A percentile compares a stretch with the other conserved stretches of the same genome.
These are phyloP conservation scores for Acronicta psi DNA, from an alignment of 2,888 invertebrate species.

Conservation along the genomic window DNA sequence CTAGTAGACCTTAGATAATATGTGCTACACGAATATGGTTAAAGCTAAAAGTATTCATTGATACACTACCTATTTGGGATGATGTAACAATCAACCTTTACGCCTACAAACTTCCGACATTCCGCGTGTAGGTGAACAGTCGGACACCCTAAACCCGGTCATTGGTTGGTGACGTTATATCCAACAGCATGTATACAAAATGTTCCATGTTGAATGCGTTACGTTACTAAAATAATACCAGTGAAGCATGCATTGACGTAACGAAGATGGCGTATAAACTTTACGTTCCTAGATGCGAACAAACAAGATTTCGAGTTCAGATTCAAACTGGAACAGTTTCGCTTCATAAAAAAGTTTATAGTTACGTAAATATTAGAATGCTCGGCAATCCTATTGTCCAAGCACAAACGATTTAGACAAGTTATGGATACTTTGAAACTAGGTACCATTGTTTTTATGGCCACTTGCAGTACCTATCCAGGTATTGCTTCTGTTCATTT, in stretches of 20 bases:
- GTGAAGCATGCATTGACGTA: slow-evolving; percentile 57
- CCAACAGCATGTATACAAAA: slow-evolving; percentile 37
- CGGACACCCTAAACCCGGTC: slow-evolving; percentile 73
- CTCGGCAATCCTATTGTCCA: background rate
- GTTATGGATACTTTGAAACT: slow-evolving; percentile 2
- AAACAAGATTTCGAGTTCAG: slow-evolving; percentile 31
- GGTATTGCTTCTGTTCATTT: background rate
- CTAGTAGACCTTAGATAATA: background rate
- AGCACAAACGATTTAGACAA: slow-evolving; percentile 13
- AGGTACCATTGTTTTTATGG: slow-evolving; percentile 5
- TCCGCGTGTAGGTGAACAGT: slow-evolving; percentile 68
- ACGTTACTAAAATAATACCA: slow-evolving; percentile 60
- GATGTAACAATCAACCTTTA: slow-evolving; percentile 82
- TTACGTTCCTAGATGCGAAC: slow-evolving; percentile 44
- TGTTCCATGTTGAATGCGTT: slow-evolving; percentile 52
- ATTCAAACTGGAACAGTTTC: slow-evolving; percentile 12
- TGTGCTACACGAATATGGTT: slow-evolving; percentile 20
- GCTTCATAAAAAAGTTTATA: slow-evolving; percentile 3
- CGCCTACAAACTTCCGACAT: slow-evolving; percentile 73
- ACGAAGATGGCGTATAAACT: slow-evolving; percentile 45
- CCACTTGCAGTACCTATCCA: background rate
- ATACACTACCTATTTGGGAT: slow-evolving; percentile 58
- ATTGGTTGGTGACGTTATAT: slow-evolving; percentile 60
- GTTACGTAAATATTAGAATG: slow-evolving; percentile 1
- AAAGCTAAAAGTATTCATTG: slow-evolving; percentile 41